Evolutionary conservation across 1,140 invertebrate species (phyloP).

Genomic region (Drosophila albomicans): DNA sequence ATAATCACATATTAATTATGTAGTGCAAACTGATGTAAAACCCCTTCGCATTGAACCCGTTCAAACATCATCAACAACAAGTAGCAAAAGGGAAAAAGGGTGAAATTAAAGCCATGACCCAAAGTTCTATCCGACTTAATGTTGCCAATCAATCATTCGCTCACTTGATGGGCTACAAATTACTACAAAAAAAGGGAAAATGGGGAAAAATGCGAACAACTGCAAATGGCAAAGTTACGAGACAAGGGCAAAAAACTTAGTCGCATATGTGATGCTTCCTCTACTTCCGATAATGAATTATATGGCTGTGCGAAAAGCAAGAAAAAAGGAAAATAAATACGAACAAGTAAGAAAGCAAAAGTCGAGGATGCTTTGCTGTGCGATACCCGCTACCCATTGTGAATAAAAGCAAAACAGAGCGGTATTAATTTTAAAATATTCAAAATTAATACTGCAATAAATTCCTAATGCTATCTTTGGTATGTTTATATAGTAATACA

Average conservation of each 20-base stretch:
- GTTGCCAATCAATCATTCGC: conserved; percentile 55
- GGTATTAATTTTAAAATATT: too few species aligned
- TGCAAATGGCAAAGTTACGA: conserved; percentile 37
- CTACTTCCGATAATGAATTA: conserved; percentile 44
- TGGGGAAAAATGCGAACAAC: conserved; percentile 14
- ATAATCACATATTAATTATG: conserved; percentile 36
- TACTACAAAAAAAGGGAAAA: conserved; percentile 33
- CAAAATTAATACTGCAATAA: too few species aligned
- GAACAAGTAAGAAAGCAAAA: background rate
- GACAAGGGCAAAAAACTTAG: conserved; percentile 34
- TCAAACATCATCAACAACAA: conserved; percentile 21
- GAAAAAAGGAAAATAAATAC: background rate
- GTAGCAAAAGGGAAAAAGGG: conserved; percentile 4
- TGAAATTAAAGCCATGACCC: conserved; percentile 30
- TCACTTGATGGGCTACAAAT: conserved; percentile 47
- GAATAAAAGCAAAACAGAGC: too few species aligned
- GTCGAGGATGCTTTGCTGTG: too few species aligned
- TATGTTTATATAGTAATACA: too few species aligned
- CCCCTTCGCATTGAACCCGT: conserved; percentile 28
- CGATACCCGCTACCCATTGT: too few species aligned
- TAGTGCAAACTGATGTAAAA: conserved; percentile 21
- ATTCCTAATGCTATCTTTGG: too few species aligned
- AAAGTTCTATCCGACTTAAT: conserved; percentile 41
- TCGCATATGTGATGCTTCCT: conserved; percentile 35
- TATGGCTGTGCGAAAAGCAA: background rate